phyloP scores from a whole-genome alignment of 2,797 vertebrate species.

The Hypotaenidia philippensis region DNA sequence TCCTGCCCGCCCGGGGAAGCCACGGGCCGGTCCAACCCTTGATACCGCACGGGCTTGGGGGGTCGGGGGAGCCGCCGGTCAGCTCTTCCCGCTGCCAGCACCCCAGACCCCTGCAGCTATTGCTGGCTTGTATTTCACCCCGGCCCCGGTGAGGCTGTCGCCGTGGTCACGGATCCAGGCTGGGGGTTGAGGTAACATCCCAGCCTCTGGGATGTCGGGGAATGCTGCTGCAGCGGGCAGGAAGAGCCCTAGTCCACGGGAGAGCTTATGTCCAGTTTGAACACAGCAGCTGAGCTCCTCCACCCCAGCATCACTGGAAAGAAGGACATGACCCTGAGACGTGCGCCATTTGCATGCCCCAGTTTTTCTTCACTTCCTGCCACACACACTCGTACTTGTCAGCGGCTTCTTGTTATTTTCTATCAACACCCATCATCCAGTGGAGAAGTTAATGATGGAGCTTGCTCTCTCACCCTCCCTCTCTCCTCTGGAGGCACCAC shows the following conservation, averaged over 20 bases:
- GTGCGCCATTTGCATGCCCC: neutral
- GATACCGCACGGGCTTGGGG: neutral
- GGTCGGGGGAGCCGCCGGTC: neutral
- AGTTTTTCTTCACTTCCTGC: neutral
- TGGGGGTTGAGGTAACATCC: neutral
- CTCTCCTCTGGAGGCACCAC: neutral
- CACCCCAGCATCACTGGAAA: rapidly evolving
- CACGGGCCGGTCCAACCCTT: neutral
- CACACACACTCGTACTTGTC: neutral
- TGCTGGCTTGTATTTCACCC: rapidly evolving
- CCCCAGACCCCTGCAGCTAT: rapidly evolving
- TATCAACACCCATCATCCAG: rapidly evolving
- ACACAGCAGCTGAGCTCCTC: neutral
- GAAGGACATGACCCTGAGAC: rapidly evolving
- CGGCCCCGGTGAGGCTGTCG: neutral
- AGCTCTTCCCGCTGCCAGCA: rapidly evolving
- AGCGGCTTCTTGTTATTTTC: neutral
- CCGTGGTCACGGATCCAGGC: neutral
- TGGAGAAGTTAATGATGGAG: neutral
- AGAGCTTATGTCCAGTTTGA: neutral
- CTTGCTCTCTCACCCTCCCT: neutral
- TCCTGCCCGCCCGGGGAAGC: neutral
- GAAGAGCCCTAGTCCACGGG: neutral
- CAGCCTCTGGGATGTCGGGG: neutral
- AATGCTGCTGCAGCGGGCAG: neutral